Evolutionary conservation across 2,113 vertebrate genomes (phyloP), one percentile per base, ranked within the genome.

Genomic region (Phalacrocorax aristotelis): DNA sequence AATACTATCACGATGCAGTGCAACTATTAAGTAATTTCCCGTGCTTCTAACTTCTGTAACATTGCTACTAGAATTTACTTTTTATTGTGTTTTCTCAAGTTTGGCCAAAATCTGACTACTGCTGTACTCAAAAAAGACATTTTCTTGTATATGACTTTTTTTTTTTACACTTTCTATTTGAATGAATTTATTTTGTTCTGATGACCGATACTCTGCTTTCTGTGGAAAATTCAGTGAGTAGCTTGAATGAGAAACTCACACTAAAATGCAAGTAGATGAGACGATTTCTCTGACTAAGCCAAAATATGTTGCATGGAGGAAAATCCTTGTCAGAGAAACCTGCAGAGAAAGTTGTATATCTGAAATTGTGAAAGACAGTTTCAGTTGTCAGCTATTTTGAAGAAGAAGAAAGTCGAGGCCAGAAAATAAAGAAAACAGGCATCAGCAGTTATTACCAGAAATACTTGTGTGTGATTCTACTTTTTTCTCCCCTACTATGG

Each of bases 371-470:
- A 54, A 79, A 91, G 75, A 52, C 69, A 65, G 65, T 79, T 94
- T 91, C 65, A 72, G 57, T 55, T 94, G 88, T 95, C 83, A 93
- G 91, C 83, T 92, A 1, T 94, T 97, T 90, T 84, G 71, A 85
- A 82, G 77, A 83, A 89, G 49, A 86, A 79, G 27, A 38, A 89
- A 70, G 21, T 79, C 82, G 62, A 91, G 82, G 48, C 30, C 29
- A 76, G 83, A 87, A 91, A 89, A 94, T 66, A 89, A 58, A 79
- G 61, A 69, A n/a, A 66, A 83, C 34, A 52, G 72, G 20, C 49
- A 85, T 79, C 84, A 91, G 66, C 70, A 79, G 40, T 78, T 90
- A n/a, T 64, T 84, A 57, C 7, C 17, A 22, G 54, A 66, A 83
- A 49, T 36, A 20, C 16, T 54, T 40, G 12, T 46, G 4, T 51